These are phyloP conservation scores for Melieria picta DNA, from an alignment of 2,888 invertebrate genomes.

Conservation along the genomic window DNA sequence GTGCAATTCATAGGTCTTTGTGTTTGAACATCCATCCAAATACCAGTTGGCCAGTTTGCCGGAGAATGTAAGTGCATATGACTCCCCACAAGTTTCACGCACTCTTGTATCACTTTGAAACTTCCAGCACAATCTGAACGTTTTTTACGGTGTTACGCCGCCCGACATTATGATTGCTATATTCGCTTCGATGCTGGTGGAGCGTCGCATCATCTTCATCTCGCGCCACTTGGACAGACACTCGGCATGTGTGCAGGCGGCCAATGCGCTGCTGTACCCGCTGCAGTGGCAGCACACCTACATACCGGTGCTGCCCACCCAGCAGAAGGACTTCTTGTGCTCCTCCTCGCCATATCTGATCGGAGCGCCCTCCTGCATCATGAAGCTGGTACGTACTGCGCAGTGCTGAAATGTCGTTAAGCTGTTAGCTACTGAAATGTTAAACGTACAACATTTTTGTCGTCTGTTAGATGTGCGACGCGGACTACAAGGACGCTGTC, in stretches of 20 bases:
- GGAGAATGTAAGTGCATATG: slow-evolving; percentile 3
- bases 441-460: not conserved
- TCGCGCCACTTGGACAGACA: slow-evolving; percentile 15
- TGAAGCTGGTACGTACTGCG: slow-evolving; percentile 7
- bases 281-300: slow-evolving; percentile 18
- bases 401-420: not conserved
- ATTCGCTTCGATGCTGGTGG: slow-evolving; percentile 10
- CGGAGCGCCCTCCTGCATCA: not conserved
- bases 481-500: slow-evolving; percentile 13
- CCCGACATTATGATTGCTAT: slow-evolving; percentile 14
- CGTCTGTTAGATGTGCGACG: slow-evolving; percentile 5
- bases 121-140: slow-evolving; percentile 15
- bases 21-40: slow-evolving; percentile 8
- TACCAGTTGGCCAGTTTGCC: slow-evolving; percentile 6
- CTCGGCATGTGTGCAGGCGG: slow-evolving; percentile 21
- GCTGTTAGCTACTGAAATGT: not conserved
- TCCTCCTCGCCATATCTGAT: slow-evolving; percentile 10
- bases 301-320: slow-evolving; percentile 14
- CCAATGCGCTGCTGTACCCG: slow-evolving; percentile 9
- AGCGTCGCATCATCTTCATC: slow-evolving; percentile 17
- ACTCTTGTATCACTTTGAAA: not conserved
- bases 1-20: slow-evolving; percentile 1
- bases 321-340: slow-evolving; percentile 1
- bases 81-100: not conserved
- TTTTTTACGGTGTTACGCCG: slow-evolving; percentile 3